phyloP scores from a whole-genome alignment of 2,888 invertebrate species.

The Stegana nigrithorax region DNA sequence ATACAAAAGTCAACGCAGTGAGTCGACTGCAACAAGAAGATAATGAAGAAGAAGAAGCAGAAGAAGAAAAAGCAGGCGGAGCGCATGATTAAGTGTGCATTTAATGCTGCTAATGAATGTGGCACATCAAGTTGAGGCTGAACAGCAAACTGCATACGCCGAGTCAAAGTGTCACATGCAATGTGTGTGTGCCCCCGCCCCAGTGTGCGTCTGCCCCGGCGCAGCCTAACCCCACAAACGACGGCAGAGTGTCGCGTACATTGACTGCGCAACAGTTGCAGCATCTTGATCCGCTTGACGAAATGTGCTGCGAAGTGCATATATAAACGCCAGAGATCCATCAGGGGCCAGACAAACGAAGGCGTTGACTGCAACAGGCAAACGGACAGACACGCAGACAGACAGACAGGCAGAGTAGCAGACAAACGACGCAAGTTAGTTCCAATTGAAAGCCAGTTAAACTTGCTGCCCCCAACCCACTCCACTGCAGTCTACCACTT shows the following conservation, averaged over 20 bases:
- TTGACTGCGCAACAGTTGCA: constrained; percentile 17
- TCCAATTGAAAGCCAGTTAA: constrained; percentile 16
- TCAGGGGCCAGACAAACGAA: constrained; percentile 37
- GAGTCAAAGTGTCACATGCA: constrained; percentile 18
- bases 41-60: too few relatives aligned
- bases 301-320: neutral
- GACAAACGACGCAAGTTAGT: neutral
- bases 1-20: too few relatives aligned
- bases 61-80: constrained; percentile 22
- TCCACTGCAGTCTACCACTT: too few relatives aligned
- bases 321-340: constrained; percentile 19
- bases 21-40: too few relatives aligned
- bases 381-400: neutral
- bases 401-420: neutral
- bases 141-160: neutral
- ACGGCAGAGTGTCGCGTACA: too few relatives aligned
- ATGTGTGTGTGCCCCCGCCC: neutral
- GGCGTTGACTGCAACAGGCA: constrained; percentile 34
- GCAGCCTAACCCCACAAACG: neutral
- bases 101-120: constrained; percentile 59
- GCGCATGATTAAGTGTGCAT: constrained; percentile 55
- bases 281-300: constrained; percentile 17
- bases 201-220: constrained; percentile 18
- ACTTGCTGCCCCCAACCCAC: too few relatives aligned
- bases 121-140: constrained; percentile 40